Conservation (phyloP, 2,113 vertebrate species). For the Pangasianodon hypophthalmus region DNA sequence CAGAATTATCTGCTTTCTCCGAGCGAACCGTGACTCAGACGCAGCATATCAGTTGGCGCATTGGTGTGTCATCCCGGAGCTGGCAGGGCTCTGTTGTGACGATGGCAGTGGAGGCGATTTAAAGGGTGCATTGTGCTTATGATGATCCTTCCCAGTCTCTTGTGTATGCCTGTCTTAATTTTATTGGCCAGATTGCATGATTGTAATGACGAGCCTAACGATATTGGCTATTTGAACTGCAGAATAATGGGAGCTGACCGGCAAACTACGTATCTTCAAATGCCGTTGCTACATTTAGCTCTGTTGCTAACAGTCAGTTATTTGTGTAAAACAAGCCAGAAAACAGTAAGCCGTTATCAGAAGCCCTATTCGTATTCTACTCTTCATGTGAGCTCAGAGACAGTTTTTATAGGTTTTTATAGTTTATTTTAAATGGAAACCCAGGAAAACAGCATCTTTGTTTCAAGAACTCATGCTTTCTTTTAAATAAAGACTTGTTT, state of each 20-base stretch:
- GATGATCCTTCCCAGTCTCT: not conserved
- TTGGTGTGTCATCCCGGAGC: not conserved
- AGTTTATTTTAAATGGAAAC: not conserved
- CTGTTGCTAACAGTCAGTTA: not conserved
- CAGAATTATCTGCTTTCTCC: not conserved
- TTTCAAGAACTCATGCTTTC: not conserved
- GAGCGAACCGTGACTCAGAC: not conserved
- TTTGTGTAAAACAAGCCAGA: not conserved
- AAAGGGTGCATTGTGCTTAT: not conserved
- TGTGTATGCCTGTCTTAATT: not conserved
- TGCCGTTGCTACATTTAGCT: not conserved
- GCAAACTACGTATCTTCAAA: not conserved
- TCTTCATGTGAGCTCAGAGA: not conserved
- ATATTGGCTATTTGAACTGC: not conserved
- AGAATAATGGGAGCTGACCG: not conserved
- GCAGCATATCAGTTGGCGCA: not conserved
- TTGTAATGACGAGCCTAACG: not conserved
- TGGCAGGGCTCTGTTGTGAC: not conserved
- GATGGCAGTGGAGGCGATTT: slow-evolving; percentile 1
- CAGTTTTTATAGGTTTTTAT: not conserved
- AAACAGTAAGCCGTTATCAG: not conserved
- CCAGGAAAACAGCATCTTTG: not conserved
- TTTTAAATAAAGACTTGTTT: not conserved
- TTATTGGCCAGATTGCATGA: not conserved
- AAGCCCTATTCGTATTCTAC: not conserved